A percentile compares a stretch with the other conserved stretches of the same genome.
Evolutionary conservation across 2,888 invertebrate genomes (phyloP).

Genomic region (Nasonia oneida): DNA sequence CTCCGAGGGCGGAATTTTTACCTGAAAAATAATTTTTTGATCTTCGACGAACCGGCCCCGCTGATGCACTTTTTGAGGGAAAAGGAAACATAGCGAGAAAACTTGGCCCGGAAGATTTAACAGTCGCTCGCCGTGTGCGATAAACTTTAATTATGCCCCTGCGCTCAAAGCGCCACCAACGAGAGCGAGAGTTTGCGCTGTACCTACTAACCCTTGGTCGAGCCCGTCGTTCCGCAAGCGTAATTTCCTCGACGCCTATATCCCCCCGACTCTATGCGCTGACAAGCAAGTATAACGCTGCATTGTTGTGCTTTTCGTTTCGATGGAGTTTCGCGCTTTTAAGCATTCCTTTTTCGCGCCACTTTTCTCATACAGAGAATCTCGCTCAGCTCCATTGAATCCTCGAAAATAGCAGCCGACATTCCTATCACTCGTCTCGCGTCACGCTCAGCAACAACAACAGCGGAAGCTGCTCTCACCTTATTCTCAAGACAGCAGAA

Average conservation of each 20-base stretch:
- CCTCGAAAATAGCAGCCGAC: background rate
- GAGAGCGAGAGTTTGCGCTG: background rate
- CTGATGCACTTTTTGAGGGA: too few species aligned
- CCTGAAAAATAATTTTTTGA: background rate
- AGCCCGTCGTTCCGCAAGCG: conserved; percentile 34
- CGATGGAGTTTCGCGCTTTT: background rate
- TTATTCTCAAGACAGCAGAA: conserved; percentile 3
- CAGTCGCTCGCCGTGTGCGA: conserved; percentile 45
- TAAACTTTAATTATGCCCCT: conserved; percentile 55
- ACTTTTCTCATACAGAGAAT: background rate
- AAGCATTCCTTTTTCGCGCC: background rate
- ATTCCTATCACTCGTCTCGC: conserved; percentile 6
- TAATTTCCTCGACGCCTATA: conserved; percentile 49
- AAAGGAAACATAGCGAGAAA: background rate
- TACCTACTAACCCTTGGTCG: background rate
- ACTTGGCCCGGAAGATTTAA: conserved; percentile 43
- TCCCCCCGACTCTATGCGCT: background rate
- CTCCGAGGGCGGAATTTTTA: background rate
- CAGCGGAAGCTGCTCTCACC: background rate
- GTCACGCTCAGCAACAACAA: conserved; percentile 5
- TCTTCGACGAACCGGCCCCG: background rate
- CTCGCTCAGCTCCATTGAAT: background rate
- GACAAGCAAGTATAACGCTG: background rate
- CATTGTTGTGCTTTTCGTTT: background rate
- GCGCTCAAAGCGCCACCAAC: background rate